Base-by-base conservation (phyloP, 2,113 vertebrate species). In the Clarias macrocephalus region DNA sequence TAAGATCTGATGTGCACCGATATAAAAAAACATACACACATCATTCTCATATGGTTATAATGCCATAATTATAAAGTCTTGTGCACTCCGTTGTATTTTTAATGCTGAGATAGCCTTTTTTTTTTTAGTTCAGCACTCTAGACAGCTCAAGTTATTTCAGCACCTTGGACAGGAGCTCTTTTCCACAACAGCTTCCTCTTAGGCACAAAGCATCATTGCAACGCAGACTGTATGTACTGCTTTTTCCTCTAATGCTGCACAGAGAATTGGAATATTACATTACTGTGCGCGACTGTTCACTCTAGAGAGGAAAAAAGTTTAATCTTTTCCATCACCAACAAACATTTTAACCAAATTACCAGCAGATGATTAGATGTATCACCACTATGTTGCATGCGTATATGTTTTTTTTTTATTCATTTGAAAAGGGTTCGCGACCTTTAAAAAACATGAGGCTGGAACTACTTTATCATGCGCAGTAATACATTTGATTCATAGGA, bases 141-240 rank as follows among this genome's bases (percentile, higher is more conserved):
- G 91, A 91, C 90, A 93, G 92, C 54, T 54, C 42, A 28, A 57
- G 15, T 54, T 3, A 66, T 87, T 92, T 92, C 91, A 93, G 92
- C 80, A 92, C 93, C 92, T 90, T 86, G 93, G 92, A 92, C 92
- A 93, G 90, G 37, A 83, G 56, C 80, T 42, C 54, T 59, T 23
- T n/a, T 37, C 13, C 7, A 28, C 16, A 15, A n/a, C 63, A 80
- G 87, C 57, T 77, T 85, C 19, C 57, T 65, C 4, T 8, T 19
- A 33, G 23, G 37, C 59, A 23, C 37, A 57, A 60, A 33, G 57
- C 56, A 52, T 72, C 54, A 16, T 80, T 72, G 1, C 57, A 54
- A 19, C 56, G 15, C 7, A 66, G 56, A 48, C 80, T 60, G 59
- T 23, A 23, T 60, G 59, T 23, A 23, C 60, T 56, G 28, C 82